Percentiles rank a stretch among this genome's conserved stretches.
phyloP scores from a whole-genome alignment of 2,797 vertebrate genomes.

The Capromys pilorides region DNA sequence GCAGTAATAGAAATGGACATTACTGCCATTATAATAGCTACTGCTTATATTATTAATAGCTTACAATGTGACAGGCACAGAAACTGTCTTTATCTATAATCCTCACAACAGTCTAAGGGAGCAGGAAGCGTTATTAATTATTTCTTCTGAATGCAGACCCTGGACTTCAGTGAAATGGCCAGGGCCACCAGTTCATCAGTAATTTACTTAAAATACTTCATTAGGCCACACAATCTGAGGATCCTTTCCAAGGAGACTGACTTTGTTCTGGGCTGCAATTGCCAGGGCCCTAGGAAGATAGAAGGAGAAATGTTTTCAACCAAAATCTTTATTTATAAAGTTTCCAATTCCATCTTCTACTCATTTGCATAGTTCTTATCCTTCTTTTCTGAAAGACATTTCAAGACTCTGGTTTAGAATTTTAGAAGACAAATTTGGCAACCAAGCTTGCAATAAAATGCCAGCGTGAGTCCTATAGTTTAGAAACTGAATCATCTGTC shows the following conservation, averaged over 20 bases:
- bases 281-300: not conserved
- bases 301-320: slow-evolving; percentile 6
- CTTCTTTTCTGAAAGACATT: slow-evolving; percentile 6
- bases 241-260: not conserved
- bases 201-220: not conserved
- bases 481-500: not conserved
- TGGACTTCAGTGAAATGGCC: not conserved
- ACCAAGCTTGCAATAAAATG: not conserved
- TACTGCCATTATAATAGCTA: not conserved
- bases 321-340: not conserved
- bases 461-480: not conserved
- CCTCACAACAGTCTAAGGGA: not conserved
- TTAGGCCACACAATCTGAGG: not conserved
- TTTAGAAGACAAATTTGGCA: not conserved
- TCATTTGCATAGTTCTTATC: not conserved
- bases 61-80: not conserved
- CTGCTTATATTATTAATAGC: not conserved
- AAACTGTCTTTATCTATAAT: not conserved
- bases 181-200: not conserved
- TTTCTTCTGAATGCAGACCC: not conserved
- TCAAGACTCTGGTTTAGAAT: not conserved
- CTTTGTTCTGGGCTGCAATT: not conserved
- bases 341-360: not conserved
- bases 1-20: not conserved
- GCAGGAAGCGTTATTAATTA: not conserved